Conservation (phyloP, 92 coral and sea anemone species). For the Pocillopora meandrina region DNA sequence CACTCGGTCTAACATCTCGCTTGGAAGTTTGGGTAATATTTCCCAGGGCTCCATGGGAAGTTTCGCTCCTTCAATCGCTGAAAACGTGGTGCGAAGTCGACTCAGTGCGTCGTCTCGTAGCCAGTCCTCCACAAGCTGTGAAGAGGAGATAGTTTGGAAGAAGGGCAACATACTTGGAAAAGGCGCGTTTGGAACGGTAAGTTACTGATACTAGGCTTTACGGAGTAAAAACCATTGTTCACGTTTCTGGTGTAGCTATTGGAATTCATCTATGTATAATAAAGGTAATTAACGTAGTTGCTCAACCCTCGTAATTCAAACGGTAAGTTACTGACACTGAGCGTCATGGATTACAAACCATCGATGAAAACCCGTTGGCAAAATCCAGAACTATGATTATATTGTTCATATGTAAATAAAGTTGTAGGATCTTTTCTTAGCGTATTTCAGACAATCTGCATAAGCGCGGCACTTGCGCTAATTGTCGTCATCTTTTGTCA, state of each 20-base stretch:
- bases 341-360: no score
- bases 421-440: no score
- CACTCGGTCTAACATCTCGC: constrained; percentile 41
- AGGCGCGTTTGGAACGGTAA: constrained; percentile 98
- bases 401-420: no score
- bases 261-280: no score
- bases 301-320: constrained; percentile 70
- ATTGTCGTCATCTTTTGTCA: neutral
- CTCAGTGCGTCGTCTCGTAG: constrained; percentile 62
- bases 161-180: constrained; percentile 92
- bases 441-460: no score
- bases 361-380: no score
- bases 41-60: constrained; percentile 61
- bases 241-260: no score
- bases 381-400: no score
- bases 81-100: constrained; percentile 67
- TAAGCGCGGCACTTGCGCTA: constrained; percentile 37
- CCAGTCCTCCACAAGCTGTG: constrained; percentile 73
- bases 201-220: neutral
- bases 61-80: constrained; percentile 13
- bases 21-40: constrained; percentile 34
- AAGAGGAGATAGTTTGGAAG: constrained; percentile 94
- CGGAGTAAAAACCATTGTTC: no score
- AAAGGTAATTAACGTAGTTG: no score
- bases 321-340: constrained; percentile 48